phyloP scores from a whole-genome alignment of 2,113 vertebrate genomes.

The Hydrolagus affinis region DNA sequence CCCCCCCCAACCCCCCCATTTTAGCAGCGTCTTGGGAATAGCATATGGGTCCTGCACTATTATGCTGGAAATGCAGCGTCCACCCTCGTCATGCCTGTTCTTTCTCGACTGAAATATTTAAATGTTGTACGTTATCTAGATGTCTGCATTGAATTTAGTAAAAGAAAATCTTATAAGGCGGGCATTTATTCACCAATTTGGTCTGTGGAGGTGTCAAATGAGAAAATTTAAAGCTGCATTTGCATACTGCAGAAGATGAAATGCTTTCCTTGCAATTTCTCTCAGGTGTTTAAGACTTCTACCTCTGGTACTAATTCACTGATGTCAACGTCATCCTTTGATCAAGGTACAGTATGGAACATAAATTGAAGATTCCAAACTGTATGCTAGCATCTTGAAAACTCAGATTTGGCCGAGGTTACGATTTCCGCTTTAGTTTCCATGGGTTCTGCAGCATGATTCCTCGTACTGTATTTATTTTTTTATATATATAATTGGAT shows the following conservation, averaged over 20 bases:
- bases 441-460: constrained; percentile 17
- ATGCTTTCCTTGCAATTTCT: constrained; percentile 34
- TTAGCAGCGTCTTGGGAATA: constrained; percentile 23
- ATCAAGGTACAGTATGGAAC: constrained; percentile 35
- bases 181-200: background rate
- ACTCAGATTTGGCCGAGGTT: background rate
- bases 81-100: constrained; percentile 26
- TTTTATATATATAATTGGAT: constrained; percentile 7
- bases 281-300: constrained; percentile 39
- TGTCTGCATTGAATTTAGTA: constrained; percentile 28
- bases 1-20: background rate
- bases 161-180: constrained; percentile 18
- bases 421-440: background rate
- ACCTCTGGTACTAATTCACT: constrained; percentile 34
- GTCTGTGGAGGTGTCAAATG: constrained; percentile 32
- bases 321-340: constrained; percentile 37
- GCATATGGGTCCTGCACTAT: constrained; percentile 27
- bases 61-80: constrained; percentile 26
- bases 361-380: constrained; percentile 6
- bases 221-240: constrained; percentile 9
- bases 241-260: constrained; percentile 33
- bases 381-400: background rate
- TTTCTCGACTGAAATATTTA: constrained; percentile 29
- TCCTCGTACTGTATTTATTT: background rate
- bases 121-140: constrained; percentile 32